Base-by-base conservation (phyloP, 1,140 invertebrate species). In the Leptinotarsa texana region DNA sequence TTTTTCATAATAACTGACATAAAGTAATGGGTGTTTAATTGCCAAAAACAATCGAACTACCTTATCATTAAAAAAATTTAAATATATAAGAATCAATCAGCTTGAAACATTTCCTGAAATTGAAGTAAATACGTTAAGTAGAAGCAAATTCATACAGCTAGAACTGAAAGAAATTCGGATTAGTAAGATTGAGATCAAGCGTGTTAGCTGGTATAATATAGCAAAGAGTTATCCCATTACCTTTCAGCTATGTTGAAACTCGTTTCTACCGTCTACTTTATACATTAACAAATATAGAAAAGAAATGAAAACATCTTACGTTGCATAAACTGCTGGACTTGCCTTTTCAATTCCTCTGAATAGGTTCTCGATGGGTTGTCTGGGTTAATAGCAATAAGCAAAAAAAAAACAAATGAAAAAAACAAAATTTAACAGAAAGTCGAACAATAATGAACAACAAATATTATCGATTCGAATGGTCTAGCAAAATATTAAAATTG, bases 351-450 rank as follows among this genome's bases (percentile, higher is more conserved):
- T 74, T 83, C 82, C 78, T 83, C 81, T 65, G 82, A 82, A 74
- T 82, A 84, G 6, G 83, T 84, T 75, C 79, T 78, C 17, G 82
- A 82, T 57, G 82, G 82, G 72, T 80, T 78, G 75, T 84, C 82
- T 81, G 78, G 74, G 74, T 79, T 78, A 77, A 80, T 79, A 69
- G 80, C 51, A 74, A 80, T 75, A 76, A 78, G 77, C 61, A 69
- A 81, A 74, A 75, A 74, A 63, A 71, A 74, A 77, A 76, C 48
- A 74, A 70, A 69, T 33, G 11, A 63, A 77, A 76, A 77, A 79
- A 65, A 65, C 63, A 21, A 65, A 57, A 57, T 57, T 57, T 1
- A 42, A 42, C 33, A 11, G 33, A 42, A 42, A 42, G 33, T 42
- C 4, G 33, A 42, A 42, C 33, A 42, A 42, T 3, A 42, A 42